These are phyloP conservation scores for Electrophaes corylata DNA, from an alignment of 2,888 invertebrate species.

Conservation along the genomic window DNA sequence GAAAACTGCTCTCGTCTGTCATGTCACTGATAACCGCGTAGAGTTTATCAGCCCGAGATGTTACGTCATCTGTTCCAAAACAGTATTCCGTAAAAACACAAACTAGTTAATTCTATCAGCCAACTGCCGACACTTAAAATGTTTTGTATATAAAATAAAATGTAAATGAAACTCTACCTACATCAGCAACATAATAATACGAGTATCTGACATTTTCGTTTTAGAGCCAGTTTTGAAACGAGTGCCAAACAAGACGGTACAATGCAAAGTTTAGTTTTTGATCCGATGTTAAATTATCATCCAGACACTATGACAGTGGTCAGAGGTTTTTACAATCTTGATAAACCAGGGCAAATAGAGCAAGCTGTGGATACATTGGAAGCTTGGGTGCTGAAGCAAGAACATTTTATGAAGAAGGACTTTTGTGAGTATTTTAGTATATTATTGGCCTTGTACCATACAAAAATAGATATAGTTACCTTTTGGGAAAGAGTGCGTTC, in stretches of 20 bases:
- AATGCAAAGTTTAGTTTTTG: conserved; percentile 28
- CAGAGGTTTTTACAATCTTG: conserved; percentile 40
- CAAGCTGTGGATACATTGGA: conserved; percentile 42
- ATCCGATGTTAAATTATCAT: conserved; percentile 37
- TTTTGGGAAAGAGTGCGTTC: no score
- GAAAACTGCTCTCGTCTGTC: no score
- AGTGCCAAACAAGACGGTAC: conserved; percentile 1
- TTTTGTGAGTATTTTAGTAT: conserved; percentile 42
- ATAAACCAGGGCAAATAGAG: conserved; percentile 46
- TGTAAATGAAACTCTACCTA: not conserved
- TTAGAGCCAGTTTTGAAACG: not conserved
- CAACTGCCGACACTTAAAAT: not conserved
- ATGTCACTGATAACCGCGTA: no score
- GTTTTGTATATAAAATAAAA: not conserved
- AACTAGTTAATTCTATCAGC: not conserved
- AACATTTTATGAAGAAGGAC: conserved; percentile 45
- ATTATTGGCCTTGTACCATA: not conserved
- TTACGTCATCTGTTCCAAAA: no score
- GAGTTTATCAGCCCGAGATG: no score
- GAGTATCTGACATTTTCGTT: not conserved
- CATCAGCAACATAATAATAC: not conserved
- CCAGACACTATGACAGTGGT: conserved; percentile 36
- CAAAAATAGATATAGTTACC: no score
- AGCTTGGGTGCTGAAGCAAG: conserved; percentile 47
- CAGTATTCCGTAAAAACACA: not conserved